Conservation (phyloP, 30 jellyfish, hydroid and myxozoan genomes). For the Hydractinia echinata region DNA sequence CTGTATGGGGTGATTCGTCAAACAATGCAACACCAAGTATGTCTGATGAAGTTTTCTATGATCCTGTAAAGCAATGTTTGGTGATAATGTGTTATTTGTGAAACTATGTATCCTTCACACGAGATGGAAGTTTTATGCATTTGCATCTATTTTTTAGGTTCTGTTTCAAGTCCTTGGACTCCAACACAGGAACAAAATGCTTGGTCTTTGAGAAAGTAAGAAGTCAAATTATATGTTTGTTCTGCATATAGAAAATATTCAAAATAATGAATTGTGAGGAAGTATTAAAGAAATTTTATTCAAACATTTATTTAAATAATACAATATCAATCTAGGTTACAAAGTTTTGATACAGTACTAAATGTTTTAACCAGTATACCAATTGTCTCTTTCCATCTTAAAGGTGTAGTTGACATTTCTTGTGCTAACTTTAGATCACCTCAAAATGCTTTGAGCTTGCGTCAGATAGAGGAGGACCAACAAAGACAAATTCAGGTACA, state of each 20-base stretch:
- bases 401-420: no score
- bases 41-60: not conserved
- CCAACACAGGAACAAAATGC: slow-evolving; percentile 35
- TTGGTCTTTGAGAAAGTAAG: slow-evolving; percentile 8
- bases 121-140: no score
- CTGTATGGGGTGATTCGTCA: slow-evolving; percentile 87
- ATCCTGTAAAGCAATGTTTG: not conserved
- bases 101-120: no score
- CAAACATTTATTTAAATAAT: no score
- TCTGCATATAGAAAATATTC: not conserved
- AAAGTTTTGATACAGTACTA: no score
- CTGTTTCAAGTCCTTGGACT: slow-evolving; percentile 58
- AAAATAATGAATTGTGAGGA: no score
- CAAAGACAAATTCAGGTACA: slow-evolving; percentile 24
- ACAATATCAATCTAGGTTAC: no score
- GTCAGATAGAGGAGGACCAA: slow-evolving; percentile 35
- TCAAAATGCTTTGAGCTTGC: slow-evolving; percentile 28
- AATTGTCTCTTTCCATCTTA: no score
- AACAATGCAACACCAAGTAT: slow-evolving; percentile 59
- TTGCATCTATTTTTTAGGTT: slow-evolving; percentile 24
- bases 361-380: no score
- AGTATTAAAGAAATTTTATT: no score
- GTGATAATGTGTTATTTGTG: not conserved
- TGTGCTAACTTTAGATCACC: slow-evolving; percentile 7
- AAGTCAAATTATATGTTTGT: not conserved